These are phyloP conservation scores for Panurus biarmicus DNA, from an alignment of 2,113 vertebrate species.

Conservation along the genomic window DNA sequence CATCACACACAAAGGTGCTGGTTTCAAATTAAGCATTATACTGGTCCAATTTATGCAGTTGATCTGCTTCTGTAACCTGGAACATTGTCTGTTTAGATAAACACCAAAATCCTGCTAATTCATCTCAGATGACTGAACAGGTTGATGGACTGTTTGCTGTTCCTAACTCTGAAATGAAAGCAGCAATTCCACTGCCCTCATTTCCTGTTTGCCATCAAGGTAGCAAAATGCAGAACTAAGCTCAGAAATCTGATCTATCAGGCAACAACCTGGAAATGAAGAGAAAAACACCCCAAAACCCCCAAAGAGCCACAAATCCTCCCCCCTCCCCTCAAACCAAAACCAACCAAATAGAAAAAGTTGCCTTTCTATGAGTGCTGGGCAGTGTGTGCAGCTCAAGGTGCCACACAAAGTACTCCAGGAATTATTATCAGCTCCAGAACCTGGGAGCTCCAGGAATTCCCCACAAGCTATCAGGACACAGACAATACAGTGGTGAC, in stretches of 20 bases:
- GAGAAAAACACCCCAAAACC: not conserved
- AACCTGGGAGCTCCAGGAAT: not conserved
- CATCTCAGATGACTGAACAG: not conserved
- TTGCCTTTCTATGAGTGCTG: not conserved
- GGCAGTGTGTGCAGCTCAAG: not conserved
- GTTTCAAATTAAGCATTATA: not conserved
- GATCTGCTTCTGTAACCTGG: not conserved
- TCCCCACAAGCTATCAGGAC: not conserved
- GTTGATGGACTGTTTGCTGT: not conserved
- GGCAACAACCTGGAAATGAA: not conserved
- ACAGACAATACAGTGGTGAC: not conserved
- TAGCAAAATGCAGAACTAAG: not conserved
- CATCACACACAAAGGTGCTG: not conserved
- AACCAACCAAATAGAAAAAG: not conserved
- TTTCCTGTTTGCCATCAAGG: not conserved
- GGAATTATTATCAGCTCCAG: not conserved
- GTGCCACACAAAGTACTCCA: rapidly evolving
- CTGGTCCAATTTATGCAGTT: not conserved
- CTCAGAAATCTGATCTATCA: not conserved
- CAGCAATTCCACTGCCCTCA: not conserved
- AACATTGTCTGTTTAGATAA: not conserved
- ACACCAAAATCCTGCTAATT: not conserved
- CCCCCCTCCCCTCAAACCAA: not conserved
- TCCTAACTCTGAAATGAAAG: not conserved
- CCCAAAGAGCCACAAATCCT: not conserved